Evolutionary conservation across 53 echinoderm and acorn worm species (phyloP).

Genomic region (Pentamera pediparva): DNA sequence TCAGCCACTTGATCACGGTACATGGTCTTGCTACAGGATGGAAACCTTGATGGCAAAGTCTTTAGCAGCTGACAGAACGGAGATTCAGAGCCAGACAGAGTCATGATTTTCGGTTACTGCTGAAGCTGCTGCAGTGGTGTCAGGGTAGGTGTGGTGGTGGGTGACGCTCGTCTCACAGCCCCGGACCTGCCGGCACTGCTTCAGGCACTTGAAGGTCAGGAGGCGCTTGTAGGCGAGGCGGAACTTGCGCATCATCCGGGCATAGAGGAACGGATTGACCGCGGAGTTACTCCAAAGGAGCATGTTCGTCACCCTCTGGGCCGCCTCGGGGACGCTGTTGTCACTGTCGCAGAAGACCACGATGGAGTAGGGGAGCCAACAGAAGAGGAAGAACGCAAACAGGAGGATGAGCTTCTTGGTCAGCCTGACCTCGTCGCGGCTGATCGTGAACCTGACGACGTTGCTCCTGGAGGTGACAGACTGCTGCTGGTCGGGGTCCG

Average conservation of each 20-base stretch:
- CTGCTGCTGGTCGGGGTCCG: conserved; percentile 2
- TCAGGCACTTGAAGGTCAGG: conserved; percentile 15
- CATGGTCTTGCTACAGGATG: too few relatives aligned
- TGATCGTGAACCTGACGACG: conserved; percentile 26
- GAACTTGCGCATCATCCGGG: conserved; percentile 68
- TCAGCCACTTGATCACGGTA: too few relatives aligned
- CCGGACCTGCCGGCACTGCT: conserved; percentile 2
- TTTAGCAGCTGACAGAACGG: too few relatives aligned
- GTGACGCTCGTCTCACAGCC: background rate
- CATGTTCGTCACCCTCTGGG: conserved; percentile 60
- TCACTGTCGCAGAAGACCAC: conserved; percentile 56
- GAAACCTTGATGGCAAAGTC: too few relatives aligned
- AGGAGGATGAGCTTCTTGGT: conserved; percentile 72
- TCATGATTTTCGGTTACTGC: too few relatives aligned
- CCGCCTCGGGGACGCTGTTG: conserved; percentile 33
- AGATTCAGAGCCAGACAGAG: conserved; percentile 2
- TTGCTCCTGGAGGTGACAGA: background rate
- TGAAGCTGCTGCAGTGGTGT: background rate
- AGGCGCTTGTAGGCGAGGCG: conserved; percentile 63
- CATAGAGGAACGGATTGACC: conserved; percentile 80
- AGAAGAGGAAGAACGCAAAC: conserved; percentile 70
- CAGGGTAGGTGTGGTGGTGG: too few relatives aligned
- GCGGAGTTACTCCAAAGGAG: conserved; percentile 64
- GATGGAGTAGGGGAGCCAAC: conserved; percentile 78
- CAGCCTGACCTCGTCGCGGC: conserved; percentile 68